Base-by-base conservation (phyloP, 2,888 invertebrate species). In the Drosophila neotestacea region DNA sequence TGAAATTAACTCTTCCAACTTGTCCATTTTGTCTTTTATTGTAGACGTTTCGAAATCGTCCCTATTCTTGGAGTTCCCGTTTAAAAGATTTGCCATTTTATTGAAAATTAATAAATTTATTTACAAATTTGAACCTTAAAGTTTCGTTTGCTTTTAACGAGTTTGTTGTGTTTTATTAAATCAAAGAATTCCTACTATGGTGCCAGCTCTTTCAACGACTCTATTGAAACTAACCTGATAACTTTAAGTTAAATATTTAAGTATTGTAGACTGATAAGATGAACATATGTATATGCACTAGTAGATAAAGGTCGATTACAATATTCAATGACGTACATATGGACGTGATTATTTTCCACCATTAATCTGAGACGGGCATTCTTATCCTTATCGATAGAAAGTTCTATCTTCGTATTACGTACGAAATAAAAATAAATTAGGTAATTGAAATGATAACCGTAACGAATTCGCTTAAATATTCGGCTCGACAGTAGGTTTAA, bases 401-500 rank as follows among this genome's bases (percentile, higher is more conserved):
- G 28, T 64, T 55, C 30, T 41, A 36, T 46, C 30, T 16, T 16
- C 27, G 30, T 28, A 54, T 61, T 38, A 46, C 54, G 38, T 54
- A 46, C 34, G 46, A 55, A 4, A 44, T 10, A 36, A 4, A 36
- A 44, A 44, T 27, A 6, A 28, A 13, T 27, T 44, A 28, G n/a
- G 1, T 44, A n/a, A 51, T 38, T 28, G 1, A 7, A 28, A 13
- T 10, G 13, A 38, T 7, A 28, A 28, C 13, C 13, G 6, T 4
- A 42, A 13, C 11, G 7, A 32, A 9, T 55, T 36, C 7, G 32
- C 22, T 39, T 50, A 69, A 32, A 42, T 54, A 41, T 27, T 70
- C 28, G 11, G 10, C 6, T 75, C 38, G 1, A 10, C 10, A 22
- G 36, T 52, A 0, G 55, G 32, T 36, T 75, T 87, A 6, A 90